phyloP scores from a whole-genome alignment of 1,140 invertebrate genomes.

The Penaeus chinensis region DNA sequence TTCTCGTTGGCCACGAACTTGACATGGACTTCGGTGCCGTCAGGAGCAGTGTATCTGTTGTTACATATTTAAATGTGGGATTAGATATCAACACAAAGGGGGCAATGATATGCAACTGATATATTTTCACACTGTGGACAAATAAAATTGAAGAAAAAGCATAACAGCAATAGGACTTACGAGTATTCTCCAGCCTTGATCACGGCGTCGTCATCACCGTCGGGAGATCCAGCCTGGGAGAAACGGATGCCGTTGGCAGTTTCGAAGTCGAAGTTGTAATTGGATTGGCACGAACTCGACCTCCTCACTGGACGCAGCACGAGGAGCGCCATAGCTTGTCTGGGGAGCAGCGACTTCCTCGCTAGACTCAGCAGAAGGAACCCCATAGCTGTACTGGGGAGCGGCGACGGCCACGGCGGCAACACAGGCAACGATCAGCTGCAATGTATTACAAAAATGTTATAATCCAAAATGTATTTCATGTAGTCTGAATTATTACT shows the following conservation, averaged over 20 bases:
- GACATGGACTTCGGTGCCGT: no score
- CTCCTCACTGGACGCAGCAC: background rate
- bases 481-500: no score
- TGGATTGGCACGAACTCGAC: constrained; percentile 14
- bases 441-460: background rate
- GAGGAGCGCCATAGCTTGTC: background rate
- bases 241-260: constrained; percentile 20
- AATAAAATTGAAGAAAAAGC: no score
- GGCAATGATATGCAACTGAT: no score
- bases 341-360: no score
- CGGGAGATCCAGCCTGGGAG: constrained; percentile 4
- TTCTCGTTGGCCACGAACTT: no score
- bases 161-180: background rate
- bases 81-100: no score
- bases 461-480: no score
- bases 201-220: background rate
- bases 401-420: constrained; percentile 1
- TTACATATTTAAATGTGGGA: no score
- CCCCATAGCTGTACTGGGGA: background rate
- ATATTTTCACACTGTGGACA: no score
- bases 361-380: no score
- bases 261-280: constrained; percentile 13
- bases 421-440: constrained; percentile 6
- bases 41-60: no score
- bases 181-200: constrained; percentile 29